phyloP scores from a whole-genome alignment of 1,140 invertebrate genomes.

The Antheraea pernyi region DNA sequence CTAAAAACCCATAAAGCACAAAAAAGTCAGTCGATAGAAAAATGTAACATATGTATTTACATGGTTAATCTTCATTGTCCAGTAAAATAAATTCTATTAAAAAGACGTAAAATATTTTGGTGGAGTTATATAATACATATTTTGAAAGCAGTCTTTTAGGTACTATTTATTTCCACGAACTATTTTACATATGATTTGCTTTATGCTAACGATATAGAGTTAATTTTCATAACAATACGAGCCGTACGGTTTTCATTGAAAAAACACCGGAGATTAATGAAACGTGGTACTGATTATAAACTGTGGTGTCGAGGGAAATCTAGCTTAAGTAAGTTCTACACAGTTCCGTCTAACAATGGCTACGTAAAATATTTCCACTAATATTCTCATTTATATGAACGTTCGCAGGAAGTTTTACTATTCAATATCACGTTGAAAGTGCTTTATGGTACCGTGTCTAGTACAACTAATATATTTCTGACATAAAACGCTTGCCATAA shows the following conservation, averaged over 20 bases:
- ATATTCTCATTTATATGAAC: slow-evolving; percentile 40
- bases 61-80: too few species aligned
- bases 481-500: slow-evolving; percentile 20
- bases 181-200: too few species aligned
- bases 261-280: slow-evolving; percentile 44
- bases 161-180: too few species aligned
- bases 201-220: too few species aligned
- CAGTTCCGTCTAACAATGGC: slow-evolving; percentile 35
- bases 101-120: too few species aligned
- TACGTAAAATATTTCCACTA: slow-evolving; percentile 47
- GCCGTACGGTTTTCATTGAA: slow-evolving; percentile 36
- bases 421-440: slow-evolving; percentile 26
- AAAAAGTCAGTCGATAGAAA: too few species aligned
- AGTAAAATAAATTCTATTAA: too few species aligned
- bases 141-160: too few species aligned
- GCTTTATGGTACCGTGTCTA: slow-evolving; percentile 20
- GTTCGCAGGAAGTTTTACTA: slow-evolving; percentile 31
- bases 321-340: slow-evolving; percentile 49
- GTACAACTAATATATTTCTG: background rate
- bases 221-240: background rate
- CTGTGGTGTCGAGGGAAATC: slow-evolving; percentile 49
- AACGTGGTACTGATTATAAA: slow-evolving; percentile 54
- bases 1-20: too few species aligned
- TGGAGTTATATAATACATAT: too few species aligned
- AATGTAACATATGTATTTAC: too few species aligned